These are phyloP conservation scores for Chelonus insularis DNA, from an alignment of 1,140 invertebrate genomes.

Conservation along the genomic window DNA sequence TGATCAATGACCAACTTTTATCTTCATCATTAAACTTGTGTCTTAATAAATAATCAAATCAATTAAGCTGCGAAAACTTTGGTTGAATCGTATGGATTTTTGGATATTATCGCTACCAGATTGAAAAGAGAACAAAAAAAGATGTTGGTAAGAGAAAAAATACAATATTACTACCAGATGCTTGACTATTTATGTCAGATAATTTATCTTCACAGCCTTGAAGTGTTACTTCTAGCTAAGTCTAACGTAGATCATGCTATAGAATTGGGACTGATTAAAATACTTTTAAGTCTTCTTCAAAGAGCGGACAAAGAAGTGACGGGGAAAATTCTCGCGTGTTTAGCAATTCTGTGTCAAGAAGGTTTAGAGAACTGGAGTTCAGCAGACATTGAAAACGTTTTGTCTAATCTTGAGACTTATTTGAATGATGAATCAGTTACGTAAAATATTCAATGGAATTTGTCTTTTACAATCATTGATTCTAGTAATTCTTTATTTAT, in stretches of 20 bases:
- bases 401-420: slow-evolving; percentile 30
- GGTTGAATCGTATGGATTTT: slow-evolving; percentile 26
- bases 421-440: slow-evolving; percentile 33
- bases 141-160: slow-evolving; percentile 30
- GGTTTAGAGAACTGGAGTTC: slow-evolving; percentile 31
- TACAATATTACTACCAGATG: background rate
- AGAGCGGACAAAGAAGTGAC: slow-evolving; percentile 36
- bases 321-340: slow-evolving; percentile 29
- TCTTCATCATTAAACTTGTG: no score
- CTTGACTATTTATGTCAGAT: slow-evolving; percentile 26
- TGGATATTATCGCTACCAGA: slow-evolving; percentile 27
- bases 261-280: slow-evolving; percentile 33
- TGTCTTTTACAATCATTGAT: no score
- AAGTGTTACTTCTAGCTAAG: slow-evolving; percentile 31
- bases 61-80: slow-evolving; percentile 23
- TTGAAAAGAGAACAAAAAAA: slow-evolving; percentile 30
- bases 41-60: no score
- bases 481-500: no score
- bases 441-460: background rate
- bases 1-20: no score
- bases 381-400: slow-evolving; percentile 28
- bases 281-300: slow-evolving; percentile 29
- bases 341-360: slow-evolving; percentile 37
- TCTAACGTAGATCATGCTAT: slow-evolving; percentile 29
- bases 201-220: slow-evolving; percentile 33